Conservation (phyloP, 2,888 invertebrate genomes). For the Colostygia pectinataria region DNA sequence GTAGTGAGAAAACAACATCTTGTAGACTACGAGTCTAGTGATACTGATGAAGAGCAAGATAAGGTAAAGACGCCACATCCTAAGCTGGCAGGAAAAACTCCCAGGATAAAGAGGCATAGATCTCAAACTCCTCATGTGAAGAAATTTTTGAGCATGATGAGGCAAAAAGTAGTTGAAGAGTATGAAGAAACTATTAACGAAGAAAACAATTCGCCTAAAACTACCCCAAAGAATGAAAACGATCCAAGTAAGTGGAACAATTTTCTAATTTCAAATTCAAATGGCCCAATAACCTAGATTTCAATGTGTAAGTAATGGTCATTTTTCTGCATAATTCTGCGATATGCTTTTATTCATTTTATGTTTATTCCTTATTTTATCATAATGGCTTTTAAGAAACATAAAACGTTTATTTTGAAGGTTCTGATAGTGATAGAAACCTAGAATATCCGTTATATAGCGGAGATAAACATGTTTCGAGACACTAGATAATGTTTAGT, state of each 20-base stretch:
- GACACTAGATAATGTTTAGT: no score
- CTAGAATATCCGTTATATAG: no score
- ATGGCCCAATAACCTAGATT: conserved; percentile 5
- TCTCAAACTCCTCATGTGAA: conserved; percentile 68
- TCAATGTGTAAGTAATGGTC: conserved; percentile 11
- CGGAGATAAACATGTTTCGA: no score
- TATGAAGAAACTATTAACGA: conserved; percentile 51
- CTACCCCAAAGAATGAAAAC: conserved; percentile 54
- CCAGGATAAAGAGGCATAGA: conserved; percentile 55
- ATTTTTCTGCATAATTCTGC: conserved; percentile 23
- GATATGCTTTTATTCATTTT: conserved; percentile 17
- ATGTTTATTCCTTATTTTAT: conserved; percentile 23
- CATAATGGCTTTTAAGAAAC: conserved; percentile 6
- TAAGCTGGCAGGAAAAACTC: conserved; percentile 55
- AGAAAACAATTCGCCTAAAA: conserved; percentile 47
- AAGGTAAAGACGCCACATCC: conserved; percentile 53
- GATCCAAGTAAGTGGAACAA: conserved; percentile 43
- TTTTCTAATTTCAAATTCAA: no score
- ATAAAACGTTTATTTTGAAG: conserved; percentile 10
- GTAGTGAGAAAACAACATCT: conserved; percentile 60
- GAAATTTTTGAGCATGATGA: conserved; percentile 55
- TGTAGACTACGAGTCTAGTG: conserved; percentile 73
- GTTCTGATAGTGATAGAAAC: no score
- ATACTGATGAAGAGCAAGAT: conserved; percentile 47
- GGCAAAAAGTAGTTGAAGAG: conserved; percentile 60